Base-by-base conservation (phyloP, 2,888 invertebrate genomes). In the Nemapogon koenigi region DNA sequence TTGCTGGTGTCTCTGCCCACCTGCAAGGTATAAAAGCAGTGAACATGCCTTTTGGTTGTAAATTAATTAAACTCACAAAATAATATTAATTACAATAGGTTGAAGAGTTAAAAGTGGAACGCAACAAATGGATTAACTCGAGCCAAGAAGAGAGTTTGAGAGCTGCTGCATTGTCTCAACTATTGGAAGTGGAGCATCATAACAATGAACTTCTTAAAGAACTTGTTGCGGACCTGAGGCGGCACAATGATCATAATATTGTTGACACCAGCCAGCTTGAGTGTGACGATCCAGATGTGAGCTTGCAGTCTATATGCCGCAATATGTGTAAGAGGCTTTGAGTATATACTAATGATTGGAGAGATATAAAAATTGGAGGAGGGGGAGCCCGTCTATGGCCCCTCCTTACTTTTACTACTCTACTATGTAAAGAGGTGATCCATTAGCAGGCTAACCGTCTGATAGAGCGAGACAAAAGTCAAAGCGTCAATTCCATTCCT, bases 301-400 rank as follows among this genome's bases (percentile, higher is more conserved):
- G 70, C 42, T 46, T 62, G 3, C 61, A 56, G 2, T 67, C 67
- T 0, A 39, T 66, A 18, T 58, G 49, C 11, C 64, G 65, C 37
- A 72, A 73, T 50, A 39, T 56, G 4, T 73, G 76, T 76, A 50
- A 63, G 73, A n/a, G n/a, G n/a, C n/a, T n/a, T n/a, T n/a, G n/a
- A n/a, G n/a, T n/a, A n/a, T 57, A n/a, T 22, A 6, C n/a, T n/a
- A n/a, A n/a, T n/a, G n/a, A n/a, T n/a, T n/a, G n/a, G n/a, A n/a
- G n/a, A n/a, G n/a, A n/a, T n/a, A n/a, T n/a, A n/a, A n/a, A n/a
- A n/a, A n/a, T n/a, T n/a, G n/a, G n/a, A n/a, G n/a, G n/a, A n/a
- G n/a, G n/a, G n/a, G n/a, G n/a, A n/a, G n/a, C n/a, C n/a, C n/a
- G n/a, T n/a, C n/a, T n/a, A n/a, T n/a, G n/a, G n/a, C n/a, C n/a